phyloP scores from a whole-genome alignment of 2,888 invertebrate species.

The Digitonthophagus gazella region DNA sequence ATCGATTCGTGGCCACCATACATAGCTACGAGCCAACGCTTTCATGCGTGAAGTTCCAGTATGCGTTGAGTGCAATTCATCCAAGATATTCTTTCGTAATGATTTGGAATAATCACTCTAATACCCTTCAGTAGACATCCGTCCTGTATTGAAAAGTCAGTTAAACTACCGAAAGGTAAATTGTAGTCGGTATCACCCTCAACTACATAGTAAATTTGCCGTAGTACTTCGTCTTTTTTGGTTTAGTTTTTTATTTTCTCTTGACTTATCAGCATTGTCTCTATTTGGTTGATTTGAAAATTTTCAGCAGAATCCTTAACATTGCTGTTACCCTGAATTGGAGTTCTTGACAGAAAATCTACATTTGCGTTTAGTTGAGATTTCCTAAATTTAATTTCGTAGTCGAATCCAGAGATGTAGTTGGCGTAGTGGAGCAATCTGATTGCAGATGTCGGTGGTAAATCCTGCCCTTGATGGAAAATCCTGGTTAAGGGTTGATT shows the following conservation, averaged over 20 bases:
- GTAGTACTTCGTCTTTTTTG: neutral
- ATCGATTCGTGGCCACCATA: neutral
- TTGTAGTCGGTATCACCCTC: neutral
- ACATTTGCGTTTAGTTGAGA: constrained; percentile 15
- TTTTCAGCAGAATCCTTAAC: neutral
- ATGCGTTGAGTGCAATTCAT: neutral
- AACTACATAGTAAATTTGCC: constrained; percentile 2
- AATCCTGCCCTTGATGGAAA: constrained; percentile 18
- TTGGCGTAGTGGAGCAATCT: constrained; percentile 17
- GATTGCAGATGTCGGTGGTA: constrained; percentile 17
- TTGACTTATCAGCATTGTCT: neutral
- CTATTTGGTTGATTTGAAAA: constrained; percentile 4
- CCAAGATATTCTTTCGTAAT: constrained; percentile 4
- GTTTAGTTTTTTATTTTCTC: constrained; percentile 9
- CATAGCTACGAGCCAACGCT: neutral
- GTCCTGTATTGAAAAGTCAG: constrained; percentile 17
- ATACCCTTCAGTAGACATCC: constrained; percentile 19
- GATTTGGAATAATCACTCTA: constrained; percentile 3
- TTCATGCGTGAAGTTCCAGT: neutral
- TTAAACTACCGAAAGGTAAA: neutral
- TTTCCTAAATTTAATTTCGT: constrained; percentile 16
- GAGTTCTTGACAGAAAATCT: constrained; percentile 9
- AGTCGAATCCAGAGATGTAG: constrained; percentile 17
- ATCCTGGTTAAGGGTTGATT: constrained; percentile 24
- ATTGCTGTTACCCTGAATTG: neutral